These are phyloP conservation scores for Anagyrus pseudococci DNA, from an alignment of 2,888 invertebrate genomes.

Conservation along the genomic window DNA sequence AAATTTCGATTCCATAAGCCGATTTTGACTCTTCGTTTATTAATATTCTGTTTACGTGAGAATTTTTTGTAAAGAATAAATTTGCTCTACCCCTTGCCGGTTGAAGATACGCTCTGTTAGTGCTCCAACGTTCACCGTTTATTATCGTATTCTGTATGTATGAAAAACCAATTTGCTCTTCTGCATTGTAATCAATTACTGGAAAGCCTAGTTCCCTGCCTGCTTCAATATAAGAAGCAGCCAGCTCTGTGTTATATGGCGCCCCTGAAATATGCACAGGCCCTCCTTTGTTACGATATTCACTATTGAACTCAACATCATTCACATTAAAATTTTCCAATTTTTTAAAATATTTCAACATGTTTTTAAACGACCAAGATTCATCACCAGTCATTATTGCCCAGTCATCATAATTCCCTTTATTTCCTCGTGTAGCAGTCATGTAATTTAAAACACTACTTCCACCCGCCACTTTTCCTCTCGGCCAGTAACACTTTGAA, in stretches of 20 bases:
- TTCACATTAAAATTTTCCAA: constrained; percentile 73
- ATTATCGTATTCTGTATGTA: constrained; percentile 83
- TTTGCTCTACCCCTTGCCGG: constrained; percentile 80
- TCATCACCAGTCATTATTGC: constrained; percentile 72
- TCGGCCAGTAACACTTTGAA: constrained; percentile 87
- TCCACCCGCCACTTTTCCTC: constrained; percentile 88
- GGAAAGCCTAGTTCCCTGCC: constrained; percentile 80
- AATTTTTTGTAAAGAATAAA: constrained; percentile 78
- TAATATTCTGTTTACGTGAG: constrained; percentile 77
- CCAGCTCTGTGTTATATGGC: constrained; percentile 61
- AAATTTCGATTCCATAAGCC: constrained; percentile 78
- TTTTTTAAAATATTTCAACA: constrained; percentile 79
- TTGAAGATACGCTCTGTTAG: constrained; percentile 83
- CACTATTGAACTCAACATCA: constrained; percentile 54
- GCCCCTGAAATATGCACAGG: constrained; percentile 66
- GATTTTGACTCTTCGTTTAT: constrained; percentile 70
- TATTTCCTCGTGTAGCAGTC: constrained; percentile 89
- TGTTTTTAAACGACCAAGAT: constrained; percentile 77
- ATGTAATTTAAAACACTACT: constrained; percentile 84
- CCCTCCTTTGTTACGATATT: constrained; percentile 67
- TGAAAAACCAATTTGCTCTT: constrained; percentile 85
- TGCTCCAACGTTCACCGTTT: constrained; percentile 83
- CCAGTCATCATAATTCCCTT: constrained; percentile 87
- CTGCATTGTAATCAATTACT: constrained; percentile 67
- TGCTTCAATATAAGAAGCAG: constrained; percentile 58